Evolutionary conservation across 1,140 invertebrate genomes (phyloP).

Genomic region (Capitella teleta): DNA sequence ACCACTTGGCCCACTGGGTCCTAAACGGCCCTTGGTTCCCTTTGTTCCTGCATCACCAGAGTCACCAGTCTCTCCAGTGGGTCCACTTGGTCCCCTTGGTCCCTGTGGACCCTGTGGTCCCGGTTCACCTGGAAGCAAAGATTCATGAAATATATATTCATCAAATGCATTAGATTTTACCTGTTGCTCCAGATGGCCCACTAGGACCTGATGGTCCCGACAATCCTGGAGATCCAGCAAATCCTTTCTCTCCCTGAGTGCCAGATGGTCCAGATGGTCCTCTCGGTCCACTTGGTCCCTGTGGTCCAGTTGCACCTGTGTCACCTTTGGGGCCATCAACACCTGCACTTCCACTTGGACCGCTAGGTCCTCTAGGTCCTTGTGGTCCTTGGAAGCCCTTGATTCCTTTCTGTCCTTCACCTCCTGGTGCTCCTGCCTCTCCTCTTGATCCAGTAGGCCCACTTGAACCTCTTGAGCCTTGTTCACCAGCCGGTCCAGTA

Average conservation of each 20-base stretch:
- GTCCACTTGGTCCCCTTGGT: constrained; percentile 4
- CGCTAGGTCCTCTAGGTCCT: constrained; percentile 1
- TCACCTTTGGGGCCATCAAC: not conserved
- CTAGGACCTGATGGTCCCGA: too few relatives aligned
- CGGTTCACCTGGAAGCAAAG: not conserved
- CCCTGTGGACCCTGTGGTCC: constrained; percentile 7
- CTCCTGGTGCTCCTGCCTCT: constrained; percentile 9
- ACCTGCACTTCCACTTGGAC: constrained; percentile 6
- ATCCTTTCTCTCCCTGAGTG: too few relatives aligned
- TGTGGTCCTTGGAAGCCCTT: constrained; percentile 8
- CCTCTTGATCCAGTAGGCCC: not conserved
- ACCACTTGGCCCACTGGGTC: constrained; percentile 38
- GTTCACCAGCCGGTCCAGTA: constrained; percentile 8
- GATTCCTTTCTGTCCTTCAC: constrained; percentile 7
- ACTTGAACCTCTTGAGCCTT: constrained; percentile 1
- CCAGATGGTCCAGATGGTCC: too few relatives aligned
- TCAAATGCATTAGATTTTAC: too few relatives aligned
- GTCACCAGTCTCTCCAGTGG: constrained; percentile 3
- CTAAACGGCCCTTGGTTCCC: constrained; percentile 54
- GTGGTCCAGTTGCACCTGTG: not conserved
- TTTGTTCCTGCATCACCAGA: not conserved
- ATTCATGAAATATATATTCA: too few relatives aligned
- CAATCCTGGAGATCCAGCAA: too few relatives aligned
- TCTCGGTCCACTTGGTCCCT: too few relatives aligned
- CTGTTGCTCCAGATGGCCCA: too few relatives aligned